Conservation (phyloP, 23 tunicate genomes). For the Oikopleura dioica region DNA sequence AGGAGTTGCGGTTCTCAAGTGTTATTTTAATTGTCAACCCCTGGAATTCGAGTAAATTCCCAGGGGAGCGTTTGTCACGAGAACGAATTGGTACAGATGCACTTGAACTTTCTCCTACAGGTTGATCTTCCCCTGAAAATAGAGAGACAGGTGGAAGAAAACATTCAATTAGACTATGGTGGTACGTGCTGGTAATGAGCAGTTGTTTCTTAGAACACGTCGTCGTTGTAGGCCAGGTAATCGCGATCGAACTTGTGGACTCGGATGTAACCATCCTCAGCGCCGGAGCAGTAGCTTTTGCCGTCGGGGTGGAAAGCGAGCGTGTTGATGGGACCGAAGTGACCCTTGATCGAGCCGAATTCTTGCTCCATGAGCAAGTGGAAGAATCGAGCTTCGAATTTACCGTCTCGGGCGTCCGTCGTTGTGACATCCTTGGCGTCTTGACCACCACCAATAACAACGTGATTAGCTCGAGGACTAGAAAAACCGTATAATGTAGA, state of each 20-base stretch:
- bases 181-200: too few relatives aligned
- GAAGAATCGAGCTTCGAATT: slow-evolving; percentile 88
- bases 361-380: slow-evolving; percentile 78
- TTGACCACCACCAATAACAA: slow-evolving; percentile 91
- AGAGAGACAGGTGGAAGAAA: too few relatives aligned
- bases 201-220: not conserved
- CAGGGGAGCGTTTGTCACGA: too few relatives aligned
- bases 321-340: slow-evolving; percentile 90
- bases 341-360: slow-evolving; percentile 76
- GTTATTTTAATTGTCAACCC: too few relatives aligned
- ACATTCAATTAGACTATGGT: too few relatives aligned
- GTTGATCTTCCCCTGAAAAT: too few relatives aligned
- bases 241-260: slow-evolving; percentile 46
- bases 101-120: too few relatives aligned
- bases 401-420: slow-evolving; percentile 59
- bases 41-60: too few relatives aligned
- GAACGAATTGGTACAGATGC: too few relatives aligned
- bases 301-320: slow-evolving; percentile 85
- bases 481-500: not conserved
- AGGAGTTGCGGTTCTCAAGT: too few relatives aligned
- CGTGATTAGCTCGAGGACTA: slow-evolving; percentile 18
- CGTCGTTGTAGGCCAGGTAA: slow-evolving; percentile 29
- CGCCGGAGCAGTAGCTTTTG: slow-evolving; percentile 59
- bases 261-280: slow-evolving; percentile 81
- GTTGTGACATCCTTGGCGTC: slow-evolving; percentile 96